A percentile compares a stretch with the other conserved stretches of the same genome.
These are phyloP conservation scores for Gila orcuttii DNA, from an alignment of 2,113 vertebrate species.

Conservation along the genomic window DNA sequence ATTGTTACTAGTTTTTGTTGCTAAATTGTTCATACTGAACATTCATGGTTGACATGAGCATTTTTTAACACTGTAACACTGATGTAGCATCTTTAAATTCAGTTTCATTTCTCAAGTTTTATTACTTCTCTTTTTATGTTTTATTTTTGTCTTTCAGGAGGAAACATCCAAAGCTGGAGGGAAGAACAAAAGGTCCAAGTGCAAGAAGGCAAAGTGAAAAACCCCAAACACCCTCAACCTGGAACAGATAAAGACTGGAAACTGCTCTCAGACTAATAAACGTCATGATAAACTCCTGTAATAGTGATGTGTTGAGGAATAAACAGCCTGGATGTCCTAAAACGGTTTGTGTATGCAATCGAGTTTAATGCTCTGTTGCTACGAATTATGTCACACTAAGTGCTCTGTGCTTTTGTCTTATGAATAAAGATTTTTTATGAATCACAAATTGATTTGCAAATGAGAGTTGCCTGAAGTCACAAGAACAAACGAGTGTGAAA, in stretches of 20 bases:
- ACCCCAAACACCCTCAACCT: background rate
- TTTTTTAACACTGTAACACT: background rate
- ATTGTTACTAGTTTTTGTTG: background rate
- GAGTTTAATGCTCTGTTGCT: constrained; percentile 10
- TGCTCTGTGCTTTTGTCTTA: constrained; percentile 11
- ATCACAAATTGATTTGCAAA: constrained; percentile 44
- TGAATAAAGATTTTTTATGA: constrained; percentile 49
- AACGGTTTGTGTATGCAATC: background rate
- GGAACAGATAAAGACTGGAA: background rate
- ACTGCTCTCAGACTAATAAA: background rate
- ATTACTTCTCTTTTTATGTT: background rate
- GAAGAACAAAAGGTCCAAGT: constrained; percentile 73
- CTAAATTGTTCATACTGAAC: too few species aligned
- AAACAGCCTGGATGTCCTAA: background rate
- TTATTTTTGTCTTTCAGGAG: constrained; percentile 68
- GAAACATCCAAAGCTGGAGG: constrained; percentile 69
- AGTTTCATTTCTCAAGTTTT: background rate
- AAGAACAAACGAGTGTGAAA: background rate
- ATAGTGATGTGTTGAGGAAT: too few species aligned
- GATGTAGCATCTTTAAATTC: background rate
- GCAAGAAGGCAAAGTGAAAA: constrained; percentile 76
- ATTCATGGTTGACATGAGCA: too few species aligned
- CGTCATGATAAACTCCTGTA: background rate
- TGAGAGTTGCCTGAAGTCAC: constrained; percentile 3
- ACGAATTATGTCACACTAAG: background rate